Evolutionary conservation across 2,888 invertebrate genomes (phyloP).

Genomic region (Synanthedon tipuliformis): DNA sequence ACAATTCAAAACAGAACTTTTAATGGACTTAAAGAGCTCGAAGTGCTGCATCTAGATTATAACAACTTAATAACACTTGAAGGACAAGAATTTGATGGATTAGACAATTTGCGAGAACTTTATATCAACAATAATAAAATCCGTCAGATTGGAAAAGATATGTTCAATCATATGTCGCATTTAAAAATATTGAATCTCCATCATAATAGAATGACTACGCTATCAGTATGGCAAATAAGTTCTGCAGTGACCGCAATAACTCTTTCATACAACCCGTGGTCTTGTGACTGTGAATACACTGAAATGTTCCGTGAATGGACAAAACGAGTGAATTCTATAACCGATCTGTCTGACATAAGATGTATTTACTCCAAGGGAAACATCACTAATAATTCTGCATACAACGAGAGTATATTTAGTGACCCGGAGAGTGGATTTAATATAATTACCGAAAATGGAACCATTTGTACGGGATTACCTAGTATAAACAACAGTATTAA

Average conservation of each 20-base stretch:
- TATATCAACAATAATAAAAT: constrained; percentile 82
- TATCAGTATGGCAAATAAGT: constrained; percentile 80
- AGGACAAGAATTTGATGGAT: constrained; percentile 84
- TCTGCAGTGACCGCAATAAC: constrained; percentile 73
- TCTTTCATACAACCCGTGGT: constrained; percentile 82
- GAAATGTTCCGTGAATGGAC: constrained; percentile 83
- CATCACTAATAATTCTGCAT: constrained; percentile 67
- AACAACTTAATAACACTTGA: constrained; percentile 77
- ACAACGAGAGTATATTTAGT: constrained; percentile 70
- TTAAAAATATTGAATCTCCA: constrained; percentile 77
- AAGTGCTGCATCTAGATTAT: constrained; percentile 80
- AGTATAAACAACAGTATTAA: constrained; percentile 78
- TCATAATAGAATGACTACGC: constrained; percentile 76
- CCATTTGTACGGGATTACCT: constrained; percentile 73
- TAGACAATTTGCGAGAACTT: constrained; percentile 78
- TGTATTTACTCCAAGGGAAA: constrained; percentile 74
- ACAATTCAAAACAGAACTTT: constrained; percentile 85
- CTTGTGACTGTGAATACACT: constrained; percentile 84
- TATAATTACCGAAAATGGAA: constrained; percentile 71
- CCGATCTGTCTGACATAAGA: constrained; percentile 73
- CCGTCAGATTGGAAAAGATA: constrained; percentile 75
- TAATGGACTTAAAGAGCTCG: constrained; percentile 83
- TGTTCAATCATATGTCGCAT: constrained; percentile 75
- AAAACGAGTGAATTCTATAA: constrained; percentile 74
- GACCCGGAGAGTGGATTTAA: constrained; percentile 73